Evolutionary conservation across 1,140 invertebrate genomes (phyloP), one percentile per base, ranked within the genome.

Genomic region (Drosophila biarmipes): DNA sequence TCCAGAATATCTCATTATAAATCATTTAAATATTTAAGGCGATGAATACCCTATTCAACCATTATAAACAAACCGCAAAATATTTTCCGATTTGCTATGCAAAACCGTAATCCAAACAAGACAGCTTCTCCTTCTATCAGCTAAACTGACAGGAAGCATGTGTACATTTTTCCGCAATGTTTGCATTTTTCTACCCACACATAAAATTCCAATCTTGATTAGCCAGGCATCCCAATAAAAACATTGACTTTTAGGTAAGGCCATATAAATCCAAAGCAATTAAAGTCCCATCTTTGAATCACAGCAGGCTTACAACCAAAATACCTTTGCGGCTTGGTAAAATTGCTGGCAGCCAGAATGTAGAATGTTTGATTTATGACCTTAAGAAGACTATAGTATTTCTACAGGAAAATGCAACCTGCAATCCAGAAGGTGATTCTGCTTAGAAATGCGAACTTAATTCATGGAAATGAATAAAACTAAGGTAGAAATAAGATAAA

Each of bases 321-420:
- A 37, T 37, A 37, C 12, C 35, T 37, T 37, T 37, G 35, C 12
- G 35, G 11, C 35, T 37, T n/a, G 1, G 1, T 5, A n/a, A 3
- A 37, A 37, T 5, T 37, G 11, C 1, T 37, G 11, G 35, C 35
- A 14, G n/a, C 12, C 35, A n/a, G n/a, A 37, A 14, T 35, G 34
- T 45, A 19, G 51, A 21, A 1, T 37, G 51, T 45, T 59, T 59
- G 31, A 59, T 59, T 51, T 59, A 59, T 31, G 45, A 37, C 45
- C 46, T 0, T 29, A 17, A 34, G 15, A n/a, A n/a, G 45, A n/a
- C 49, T 14, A 49, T 35, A 35, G 14, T n/a, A 58, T 27, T 52
- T 59, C 5, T 19, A 49, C 0, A 19, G 17, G 56, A 37, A 58
- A 51, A 35, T 11, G 17, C 14, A 49, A 17, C 10, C 19, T 48